phyloP scores from a whole-genome alignment of 2,113 vertebrate species.

The mouse (Mus musculus) region DNA sequence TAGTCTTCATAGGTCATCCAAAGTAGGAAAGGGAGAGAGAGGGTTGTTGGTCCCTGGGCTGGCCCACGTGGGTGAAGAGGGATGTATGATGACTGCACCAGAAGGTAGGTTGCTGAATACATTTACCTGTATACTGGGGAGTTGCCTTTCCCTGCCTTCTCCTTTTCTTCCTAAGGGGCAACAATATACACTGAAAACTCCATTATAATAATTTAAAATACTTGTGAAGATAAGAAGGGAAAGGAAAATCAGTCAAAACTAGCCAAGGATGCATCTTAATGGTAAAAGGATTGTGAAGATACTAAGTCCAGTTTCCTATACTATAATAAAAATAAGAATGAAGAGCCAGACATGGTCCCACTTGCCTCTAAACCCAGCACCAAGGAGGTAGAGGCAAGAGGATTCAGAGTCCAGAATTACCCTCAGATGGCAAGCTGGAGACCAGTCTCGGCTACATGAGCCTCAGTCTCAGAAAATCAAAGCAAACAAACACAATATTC shows the following conservation, averaged over 20 bases:
- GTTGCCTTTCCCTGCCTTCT: neutral
- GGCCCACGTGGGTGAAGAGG: no score
- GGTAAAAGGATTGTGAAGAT: neutral
- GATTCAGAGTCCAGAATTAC: neutral
- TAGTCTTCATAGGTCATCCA: neutral
- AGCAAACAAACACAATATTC: neutral
- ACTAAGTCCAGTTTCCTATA: neutral
- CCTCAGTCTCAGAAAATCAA: neutral
- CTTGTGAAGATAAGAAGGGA: slow-evolving; percentile 9
- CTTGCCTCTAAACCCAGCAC: neutral
- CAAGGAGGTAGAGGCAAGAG: neutral
- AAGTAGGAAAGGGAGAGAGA: neutral
- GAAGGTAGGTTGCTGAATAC: neutral
- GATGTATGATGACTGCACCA: neutral
- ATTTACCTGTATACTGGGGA: neutral
- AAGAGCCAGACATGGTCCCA: no score
- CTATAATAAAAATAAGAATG: neutral
- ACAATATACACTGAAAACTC: neutral
- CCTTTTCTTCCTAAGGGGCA: neutral
- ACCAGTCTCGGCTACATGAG: neutral
- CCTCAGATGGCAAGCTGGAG: neutral
- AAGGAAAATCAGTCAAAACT: neutral
- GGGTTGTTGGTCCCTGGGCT: no score
- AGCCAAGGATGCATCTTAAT: neutral
- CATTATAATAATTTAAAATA: neutral